These are phyloP conservation scores for Drosophila chauvacae DNA, from an alignment of 1,140 invertebrate species.

Conservation along the genomic window DNA sequence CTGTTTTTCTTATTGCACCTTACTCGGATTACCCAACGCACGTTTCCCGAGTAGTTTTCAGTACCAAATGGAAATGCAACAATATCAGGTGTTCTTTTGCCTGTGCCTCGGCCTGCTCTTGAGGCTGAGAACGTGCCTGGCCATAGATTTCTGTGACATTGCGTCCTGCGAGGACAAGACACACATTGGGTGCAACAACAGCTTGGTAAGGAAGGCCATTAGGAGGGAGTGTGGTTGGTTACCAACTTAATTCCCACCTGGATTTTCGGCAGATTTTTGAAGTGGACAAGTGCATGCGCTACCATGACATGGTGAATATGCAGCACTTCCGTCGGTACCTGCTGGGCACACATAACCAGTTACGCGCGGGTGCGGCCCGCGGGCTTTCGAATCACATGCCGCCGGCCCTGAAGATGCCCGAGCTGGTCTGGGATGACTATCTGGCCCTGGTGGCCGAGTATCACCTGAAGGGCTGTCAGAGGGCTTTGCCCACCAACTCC, in stretches of 20 bases:
- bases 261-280: slow-evolving; percentile 42
- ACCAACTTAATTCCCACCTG: background rate
- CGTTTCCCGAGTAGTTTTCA: slow-evolving; percentile 5
- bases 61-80: slow-evolving; percentile 33
- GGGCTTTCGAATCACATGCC: slow-evolving; percentile 3
- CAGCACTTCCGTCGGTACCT: slow-evolving; percentile 43
- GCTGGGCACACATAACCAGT: slow-evolving; percentile 48
- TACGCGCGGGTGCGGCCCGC: slow-evolving; percentile 53
- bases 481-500: background rate
- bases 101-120: slow-evolving; percentile 8
- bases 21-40: background rate
- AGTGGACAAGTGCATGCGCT: slow-evolving; percentile 34
- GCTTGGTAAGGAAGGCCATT: slow-evolving; percentile 38
- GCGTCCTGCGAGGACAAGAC: slow-evolving; percentile 19
- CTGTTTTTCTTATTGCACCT: background rate
- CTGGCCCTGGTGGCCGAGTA: slow-evolving; percentile 63
- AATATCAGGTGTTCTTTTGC: slow-evolving; percentile 1
- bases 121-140: slow-evolving; percentile 12
- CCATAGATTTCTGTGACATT: slow-evolving; percentile 58
- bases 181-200: slow-evolving; percentile 64
- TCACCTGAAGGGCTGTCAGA: slow-evolving; percentile 53
- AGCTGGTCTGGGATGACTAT: slow-evolving; percentile 56
- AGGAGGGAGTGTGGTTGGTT: background rate
- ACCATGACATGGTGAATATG: slow-evolving; percentile 44
- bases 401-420: slow-evolving; percentile 48